Evolutionary conservation across 1,140 invertebrate species (phyloP).

Genomic region (Drosophila suzukii): DNA sequence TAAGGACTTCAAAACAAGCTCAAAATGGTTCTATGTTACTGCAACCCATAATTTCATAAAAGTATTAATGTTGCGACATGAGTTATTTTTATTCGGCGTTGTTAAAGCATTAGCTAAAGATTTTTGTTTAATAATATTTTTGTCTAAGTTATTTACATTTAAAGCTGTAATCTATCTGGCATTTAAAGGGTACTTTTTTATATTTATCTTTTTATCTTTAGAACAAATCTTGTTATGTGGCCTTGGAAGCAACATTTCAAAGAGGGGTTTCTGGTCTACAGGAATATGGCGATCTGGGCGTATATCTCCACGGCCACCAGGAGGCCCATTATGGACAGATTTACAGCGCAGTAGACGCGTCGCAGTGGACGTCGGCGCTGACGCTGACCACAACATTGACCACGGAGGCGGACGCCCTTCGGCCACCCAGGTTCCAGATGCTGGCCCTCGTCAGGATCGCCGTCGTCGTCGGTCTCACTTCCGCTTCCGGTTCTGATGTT

Average conservation of each 20-base stretch:
- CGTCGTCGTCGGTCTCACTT: conserved; percentile 27
- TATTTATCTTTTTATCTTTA: neutral
- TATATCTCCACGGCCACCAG: conserved; percentile 80
- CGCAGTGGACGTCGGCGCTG: conserved; percentile 83
- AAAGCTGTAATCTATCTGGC: conserved; percentile 21
- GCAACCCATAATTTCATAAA: neutral
- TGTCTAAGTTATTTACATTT: conserved; percentile 24
- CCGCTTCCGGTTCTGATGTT: conserved; percentile 1
- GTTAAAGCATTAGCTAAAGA: neutral
- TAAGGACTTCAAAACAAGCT: neutral
- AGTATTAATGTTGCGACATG: conserved; percentile 1
- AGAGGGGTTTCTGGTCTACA: conserved; percentile 44
- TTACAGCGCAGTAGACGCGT: conserved; percentile 84
- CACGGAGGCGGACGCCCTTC: conserved; percentile 13
- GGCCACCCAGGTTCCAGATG: conserved; percentile 44
- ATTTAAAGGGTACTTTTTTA: neutral
- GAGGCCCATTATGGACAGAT: conserved; percentile 73
- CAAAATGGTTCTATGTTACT: neutral
- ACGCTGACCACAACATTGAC: conserved; percentile 75
- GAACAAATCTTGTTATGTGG: neutral
- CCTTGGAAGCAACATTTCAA: conserved; percentile 1
- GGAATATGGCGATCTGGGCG: conserved; percentile 78
- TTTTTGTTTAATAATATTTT: neutral
- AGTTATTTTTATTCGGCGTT: neutral
- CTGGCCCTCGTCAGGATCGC: conserved; percentile 50